Percentiles rank a stretch among this genome's conserved stretches.
Conservation (phyloP, 2,888 invertebrate genomes). For the Cordilura impudica region DNA sequence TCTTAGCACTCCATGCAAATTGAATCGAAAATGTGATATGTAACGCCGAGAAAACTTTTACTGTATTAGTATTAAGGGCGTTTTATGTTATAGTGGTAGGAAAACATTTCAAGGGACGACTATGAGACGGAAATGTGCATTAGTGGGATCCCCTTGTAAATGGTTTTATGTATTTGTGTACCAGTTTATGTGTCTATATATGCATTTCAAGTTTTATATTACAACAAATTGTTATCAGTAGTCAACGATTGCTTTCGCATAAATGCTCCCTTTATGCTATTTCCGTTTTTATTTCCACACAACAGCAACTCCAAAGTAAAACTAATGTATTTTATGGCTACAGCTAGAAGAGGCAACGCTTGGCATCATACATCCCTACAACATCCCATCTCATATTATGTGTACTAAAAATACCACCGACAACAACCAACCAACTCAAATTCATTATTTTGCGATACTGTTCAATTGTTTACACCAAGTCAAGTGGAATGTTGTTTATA, state of each 20-base stretch:
- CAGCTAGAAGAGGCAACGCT: slow-evolving; percentile 5
- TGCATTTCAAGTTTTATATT: slow-evolving; percentile 23
- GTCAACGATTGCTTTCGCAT: slow-evolving; percentile 49
- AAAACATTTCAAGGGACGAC: slow-evolving; percentile 37
- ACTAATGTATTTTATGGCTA: slow-evolving; percentile 52
- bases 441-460: slow-evolving; percentile 60
- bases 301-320: slow-evolving; percentile 47
- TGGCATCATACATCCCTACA: background rate
- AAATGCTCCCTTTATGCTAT: slow-evolving; percentile 59
- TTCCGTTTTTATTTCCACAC: slow-evolving; percentile 44
- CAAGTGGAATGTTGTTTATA: slow-evolving; percentile 58
- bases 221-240: slow-evolving; percentile 55
- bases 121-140: slow-evolving; percentile 50
- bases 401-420: background rate
- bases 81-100: slow-evolving; percentile 47
- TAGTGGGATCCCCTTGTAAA: slow-evolving; percentile 13
- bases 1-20: background rate
- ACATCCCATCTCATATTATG: background rate
- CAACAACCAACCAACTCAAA: slow-evolving; percentile 42
- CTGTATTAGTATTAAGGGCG: slow-evolving; percentile 21
- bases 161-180: background rate
- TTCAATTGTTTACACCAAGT: slow-evolving; percentile 61
- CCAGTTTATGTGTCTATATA: background rate
- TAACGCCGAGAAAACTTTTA: background rate
- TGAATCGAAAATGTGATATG: slow-evolving; percentile 1